Evolutionary conservation across 1,140 invertebrate species (phyloP).

Genomic region (Drosophila jambulina): DNA sequence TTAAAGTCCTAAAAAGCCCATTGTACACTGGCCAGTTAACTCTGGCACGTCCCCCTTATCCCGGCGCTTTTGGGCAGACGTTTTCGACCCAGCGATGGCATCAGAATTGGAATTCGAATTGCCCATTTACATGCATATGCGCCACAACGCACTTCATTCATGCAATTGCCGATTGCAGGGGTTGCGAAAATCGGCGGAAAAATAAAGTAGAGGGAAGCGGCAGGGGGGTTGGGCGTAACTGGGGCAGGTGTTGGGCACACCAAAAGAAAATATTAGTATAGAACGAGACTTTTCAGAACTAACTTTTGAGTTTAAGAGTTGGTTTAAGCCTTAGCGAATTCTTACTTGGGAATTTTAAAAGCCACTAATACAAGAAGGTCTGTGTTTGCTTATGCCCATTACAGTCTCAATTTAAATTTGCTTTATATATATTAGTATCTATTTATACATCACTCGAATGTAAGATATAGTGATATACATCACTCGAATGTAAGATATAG

Average conservation of each 20-base stretch:
- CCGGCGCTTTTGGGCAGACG: slow-evolving; percentile 12
- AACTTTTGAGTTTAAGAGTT: background rate
- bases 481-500: too few relatives aligned
- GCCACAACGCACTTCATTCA: slow-evolving; percentile 75
- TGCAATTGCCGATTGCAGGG: slow-evolving; percentile 55
- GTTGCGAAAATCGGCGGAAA: slow-evolving; percentile 12
- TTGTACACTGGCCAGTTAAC: slow-evolving; percentile 11
- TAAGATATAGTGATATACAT: too few relatives aligned
- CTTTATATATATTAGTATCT: too few relatives aligned
- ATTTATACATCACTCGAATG: too few relatives aligned
- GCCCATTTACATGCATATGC: slow-evolving; percentile 79
- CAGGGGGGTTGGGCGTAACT: background rate
- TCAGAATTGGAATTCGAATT: slow-evolving; percentile 75
- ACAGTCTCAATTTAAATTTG: background rate
- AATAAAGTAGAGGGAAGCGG: background rate
- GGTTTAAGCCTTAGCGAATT: background rate
- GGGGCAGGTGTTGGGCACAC: slow-evolving; percentile 4
- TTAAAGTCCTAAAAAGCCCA: background rate
- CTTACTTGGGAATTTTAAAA: background rate
- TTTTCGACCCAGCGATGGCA: slow-evolving; percentile 41
- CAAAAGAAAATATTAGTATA: background rate
- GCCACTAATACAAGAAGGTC: background rate
- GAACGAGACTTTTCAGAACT: background rate
- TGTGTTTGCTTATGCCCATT: too few relatives aligned
- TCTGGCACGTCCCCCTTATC: slow-evolving; percentile 35